Base-by-base conservation (phyloP, 2,797 vertebrate genomes). In the Tadarida brasiliensis region DNA sequence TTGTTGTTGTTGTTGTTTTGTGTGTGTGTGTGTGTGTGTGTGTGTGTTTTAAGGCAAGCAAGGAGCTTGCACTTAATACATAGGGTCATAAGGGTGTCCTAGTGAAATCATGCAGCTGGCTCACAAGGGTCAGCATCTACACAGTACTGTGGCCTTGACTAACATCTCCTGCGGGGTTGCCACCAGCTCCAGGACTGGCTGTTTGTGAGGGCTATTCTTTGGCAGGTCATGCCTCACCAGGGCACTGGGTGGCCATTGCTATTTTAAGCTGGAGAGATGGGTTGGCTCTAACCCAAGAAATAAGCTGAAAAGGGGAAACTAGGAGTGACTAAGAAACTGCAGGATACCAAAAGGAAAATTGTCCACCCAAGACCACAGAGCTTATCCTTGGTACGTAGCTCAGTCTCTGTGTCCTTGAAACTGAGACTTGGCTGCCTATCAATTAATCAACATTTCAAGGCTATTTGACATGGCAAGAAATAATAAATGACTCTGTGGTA, bases 181-280 rank as follows among this genome's bases (percentile, higher is more conserved):
- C 59, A 11, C 24, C 49, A 54, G 54, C 47, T 76, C 28, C 11
- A 17, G 54, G 30, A 76, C 51, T 17, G 28, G 20, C n/a, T 80
- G 35, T 11, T 26, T 89, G 4, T 12, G 30, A 17, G 10, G 65
- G 56, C 56, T 74, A 15, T 44, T 73, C 39, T 39, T 71, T 74
- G 73, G 44, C 24, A 17, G 12, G 12, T 35, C 16, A 47, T 11
- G 2, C n/a, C n/a, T 90, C 71, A 35, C n/a, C 44, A 63, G 57
- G 15, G 28, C 9, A 44, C 74, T 93, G 76, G 10, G 54, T 8
- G 22, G 11, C 26, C 61, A 33, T 74, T 93, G 59, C 35, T 76
- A 24, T 92, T 95, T 90, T 87, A 91, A 96, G 70, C 12, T 47
- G 11, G 74, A 85, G 39, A 94, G n/a, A 49, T 71, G 8, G 8